These are phyloP conservation scores for Sminthurides aquaticus DNA, from an alignment of 2,888 invertebrate genomes.

Conservation along the genomic window DNA sequence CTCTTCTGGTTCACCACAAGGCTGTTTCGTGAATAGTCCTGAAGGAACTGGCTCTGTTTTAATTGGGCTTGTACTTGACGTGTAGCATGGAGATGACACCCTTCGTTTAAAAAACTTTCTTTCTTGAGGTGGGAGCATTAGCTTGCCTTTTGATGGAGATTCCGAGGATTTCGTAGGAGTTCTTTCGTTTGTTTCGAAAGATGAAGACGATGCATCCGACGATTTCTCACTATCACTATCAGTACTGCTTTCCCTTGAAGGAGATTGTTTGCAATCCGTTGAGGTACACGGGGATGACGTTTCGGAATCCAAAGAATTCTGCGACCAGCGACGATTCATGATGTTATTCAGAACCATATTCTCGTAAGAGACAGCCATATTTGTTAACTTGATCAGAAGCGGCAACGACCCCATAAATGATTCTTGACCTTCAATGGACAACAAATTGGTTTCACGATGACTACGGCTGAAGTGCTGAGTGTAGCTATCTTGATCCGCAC, in stretches of 20 bases:
- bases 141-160: conserved; percentile 9
- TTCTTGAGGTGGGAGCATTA: conserved; percentile 33
- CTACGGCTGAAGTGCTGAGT: neutral
- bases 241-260: no score
- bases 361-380: neutral
- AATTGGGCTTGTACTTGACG: conserved; percentile 2
- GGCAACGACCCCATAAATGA: conserved; percentile 14
- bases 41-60: neutral
- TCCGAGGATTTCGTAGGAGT: neutral
- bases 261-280: no score
- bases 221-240: neutral
- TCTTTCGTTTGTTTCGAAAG: neutral
- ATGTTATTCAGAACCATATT: neutral
- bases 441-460: conserved; percentile 6
- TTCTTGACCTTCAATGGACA: conserved; percentile 24
- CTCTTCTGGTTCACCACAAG: neutral
- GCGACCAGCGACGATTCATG: conserved; percentile 24
- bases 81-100: conserved; percentile 5
- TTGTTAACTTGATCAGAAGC: neutral
- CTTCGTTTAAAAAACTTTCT: conserved; percentile 25
- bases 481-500: neutral
- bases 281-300: neutral
- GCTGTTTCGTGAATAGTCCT: neutral
- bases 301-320: conserved; percentile 30
- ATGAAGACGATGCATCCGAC: neutral